These are phyloP conservation scores for Pitangus sulphuratus DNA, from an alignment of 2,797 vertebrate species.

Conservation along the genomic window DNA sequence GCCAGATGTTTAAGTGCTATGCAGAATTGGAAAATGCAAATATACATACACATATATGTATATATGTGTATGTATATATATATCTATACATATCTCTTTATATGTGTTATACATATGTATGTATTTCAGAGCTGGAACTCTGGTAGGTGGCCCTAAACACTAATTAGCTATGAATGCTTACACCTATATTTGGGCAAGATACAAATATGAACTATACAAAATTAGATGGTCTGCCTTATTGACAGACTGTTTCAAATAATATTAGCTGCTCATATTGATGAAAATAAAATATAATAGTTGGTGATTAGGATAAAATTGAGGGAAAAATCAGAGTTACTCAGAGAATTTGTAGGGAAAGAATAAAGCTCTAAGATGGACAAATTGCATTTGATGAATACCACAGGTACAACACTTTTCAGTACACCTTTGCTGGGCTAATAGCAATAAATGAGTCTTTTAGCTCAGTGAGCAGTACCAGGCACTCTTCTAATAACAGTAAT, in stretches of 20 bases:
- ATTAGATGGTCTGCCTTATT: neutral
- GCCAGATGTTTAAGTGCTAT: neutral
- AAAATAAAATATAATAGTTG: constrained; percentile 42
- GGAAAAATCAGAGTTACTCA: constrained; percentile 7
- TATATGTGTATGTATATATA: neutral
- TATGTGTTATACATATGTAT: rapidly evolving
- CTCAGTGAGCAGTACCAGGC: neutral
- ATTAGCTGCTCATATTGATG: neutral
- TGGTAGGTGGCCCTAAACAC: neutral
- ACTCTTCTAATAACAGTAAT: constrained; percentile 42
- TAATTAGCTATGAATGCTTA: neutral
- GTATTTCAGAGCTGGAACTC: neutral
- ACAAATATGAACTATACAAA: neutral
- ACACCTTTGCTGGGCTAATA: constrained; percentile 28
- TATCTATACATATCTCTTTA: no score
- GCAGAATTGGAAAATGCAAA: neutral
- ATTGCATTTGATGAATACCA: constrained; percentile 42
- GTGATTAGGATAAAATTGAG: constrained; percentile 6
- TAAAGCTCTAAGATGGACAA: constrained; percentile 15
- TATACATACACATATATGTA: no score
- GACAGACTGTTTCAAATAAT: neutral
- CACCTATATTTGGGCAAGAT: neutral
- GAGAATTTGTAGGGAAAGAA: constrained; percentile 7
- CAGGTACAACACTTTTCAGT: constrained; percentile 28
- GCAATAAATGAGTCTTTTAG: constrained; percentile 13